Base-by-base conservation (phyloP, 2,888 invertebrate genomes). In the Ophraella communa region DNA sequence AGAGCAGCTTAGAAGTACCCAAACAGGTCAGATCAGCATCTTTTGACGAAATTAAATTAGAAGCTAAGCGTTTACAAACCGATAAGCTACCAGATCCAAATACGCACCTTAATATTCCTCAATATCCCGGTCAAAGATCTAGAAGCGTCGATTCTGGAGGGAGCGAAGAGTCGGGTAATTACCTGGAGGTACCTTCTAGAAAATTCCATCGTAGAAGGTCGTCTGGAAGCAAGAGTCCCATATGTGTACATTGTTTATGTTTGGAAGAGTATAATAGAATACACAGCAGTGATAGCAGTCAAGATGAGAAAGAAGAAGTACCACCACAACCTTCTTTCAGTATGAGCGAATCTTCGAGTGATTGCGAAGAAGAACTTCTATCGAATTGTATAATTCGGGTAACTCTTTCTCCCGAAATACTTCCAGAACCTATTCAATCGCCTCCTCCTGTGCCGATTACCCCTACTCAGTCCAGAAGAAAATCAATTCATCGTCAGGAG, bases 11-110 rank as follows among this genome's bases (percentile, higher is more conserved):
- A 76, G 94, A 95, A 82, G 93, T 94, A 76, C 94, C 95, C 72
- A 93, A 93, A 80, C 93, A 93, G 87, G 91, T 94, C 76, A 91
- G 94, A 75, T 94, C 94, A 69, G 93, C 93, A 68, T 93, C 94
- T 70, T 94, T 94, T 85, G 94, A 94, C 84, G 94, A 94, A 85
- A 94, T 93, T 80, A 92, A 93, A 80, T 80, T 93, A 80, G 92
- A 91, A 78, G 88, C 91, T 59, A 90, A 90, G 76, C 88, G 91
- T 62, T 85, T 86, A 66, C 83, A 84, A 62, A 66, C 64, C 52
- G 73, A 65, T 59, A 73, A 64, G 73, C 74, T 52, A 70, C 75
- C 64, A 68, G 79, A 78, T 39, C 79, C 84, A 52, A 76, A 77
- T 24, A 79, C 82, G 18, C 82, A 87, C 70, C 84, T 91, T 45